Conservation (phyloP, 1,140 invertebrate genomes). For the Aporrectodea caliginosa region DNA sequence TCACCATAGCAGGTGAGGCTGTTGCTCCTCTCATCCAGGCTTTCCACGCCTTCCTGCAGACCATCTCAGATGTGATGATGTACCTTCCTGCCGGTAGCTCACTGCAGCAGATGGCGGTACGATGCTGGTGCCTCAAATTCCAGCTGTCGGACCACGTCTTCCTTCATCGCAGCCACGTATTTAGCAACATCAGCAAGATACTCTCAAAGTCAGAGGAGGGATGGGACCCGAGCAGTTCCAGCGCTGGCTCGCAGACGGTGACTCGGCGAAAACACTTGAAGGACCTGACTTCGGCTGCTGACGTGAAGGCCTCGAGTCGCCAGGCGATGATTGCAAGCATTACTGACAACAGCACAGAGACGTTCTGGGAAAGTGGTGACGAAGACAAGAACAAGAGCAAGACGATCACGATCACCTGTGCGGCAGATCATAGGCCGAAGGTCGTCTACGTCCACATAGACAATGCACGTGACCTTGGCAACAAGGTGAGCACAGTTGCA, state of each 20-base stretch:
- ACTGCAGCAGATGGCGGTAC: conserved; percentile 79
- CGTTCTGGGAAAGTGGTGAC: conserved; percentile 98
- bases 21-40: conserved; percentile 73
- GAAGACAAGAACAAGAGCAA: conserved; percentile 89
- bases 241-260: background rate
- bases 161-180: conserved; percentile 86
- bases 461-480: conserved; percentile 83
- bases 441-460: conserved; percentile 84
- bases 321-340: conserved; percentile 88
- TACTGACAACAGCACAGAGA: conserved; percentile 91
- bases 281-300: conserved; percentile 71
- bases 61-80: conserved; percentile 88
- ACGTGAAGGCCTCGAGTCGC: conserved; percentile 84
- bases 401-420: conserved; percentile 45
- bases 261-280: conserved; percentile 52
- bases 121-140: conserved; percentile 89
- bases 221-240: conserved; percentile 37
- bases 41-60: conserved; percentile 84
- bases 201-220: conserved; percentile 84
- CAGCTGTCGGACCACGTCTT: conserved; percentile 83
- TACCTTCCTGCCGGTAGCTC: conserved; percentile 79
- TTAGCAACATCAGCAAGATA: conserved; percentile 94
- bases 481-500: conserved; percentile 77
- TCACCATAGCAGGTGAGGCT: conserved; percentile 69
- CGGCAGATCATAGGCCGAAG: conserved; percentile 59